Percentiles rank a stretch among this genome's conserved stretches.
Evolutionary conservation across 1,140 invertebrate genomes (phyloP).

Genomic region (Steinernema feltiae): DNA sequence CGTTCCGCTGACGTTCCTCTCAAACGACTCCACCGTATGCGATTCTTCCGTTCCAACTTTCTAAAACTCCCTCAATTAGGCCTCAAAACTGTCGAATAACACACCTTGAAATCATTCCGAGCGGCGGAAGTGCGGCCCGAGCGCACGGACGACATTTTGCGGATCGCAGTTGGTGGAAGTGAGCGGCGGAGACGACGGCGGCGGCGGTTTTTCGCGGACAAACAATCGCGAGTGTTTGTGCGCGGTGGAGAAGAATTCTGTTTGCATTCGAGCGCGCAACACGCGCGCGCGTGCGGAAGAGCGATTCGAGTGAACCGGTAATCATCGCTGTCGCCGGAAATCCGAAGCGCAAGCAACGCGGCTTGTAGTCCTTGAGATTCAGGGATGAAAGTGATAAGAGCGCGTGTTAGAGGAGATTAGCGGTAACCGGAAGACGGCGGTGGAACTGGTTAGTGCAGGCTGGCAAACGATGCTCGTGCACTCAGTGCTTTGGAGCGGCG

Average conservation of each 20-base stretch:
- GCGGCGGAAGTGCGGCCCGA: slow-evolving; percentile 1
- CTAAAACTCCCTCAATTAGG: slow-evolving; percentile 10
- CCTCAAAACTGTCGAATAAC: background rate
- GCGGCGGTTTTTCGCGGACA: background rate
- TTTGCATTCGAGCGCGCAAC: background rate
- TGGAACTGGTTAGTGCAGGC: no score
- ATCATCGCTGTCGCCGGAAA: background rate
- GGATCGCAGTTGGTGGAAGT: background rate
- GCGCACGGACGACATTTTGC: background rate
- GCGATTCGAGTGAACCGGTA: background rate
- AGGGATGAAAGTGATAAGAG: background rate
- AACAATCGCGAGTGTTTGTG: background rate
- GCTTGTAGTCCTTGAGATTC: background rate
- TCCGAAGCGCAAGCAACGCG: slow-evolving; percentile 1
- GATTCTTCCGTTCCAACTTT: slow-evolving; percentile 38
- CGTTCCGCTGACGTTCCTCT: slow-evolving; percentile 33
- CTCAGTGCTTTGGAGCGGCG: no score
- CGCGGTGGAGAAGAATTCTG: background rate
- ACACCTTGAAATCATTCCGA: background rate
- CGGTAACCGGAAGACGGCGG: no score
- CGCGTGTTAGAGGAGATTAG: background rate
- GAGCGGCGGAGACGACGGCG: background rate
- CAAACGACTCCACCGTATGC: slow-evolving; percentile 35
- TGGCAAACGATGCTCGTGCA: no score
- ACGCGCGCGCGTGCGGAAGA: background rate